These are phyloP conservation scores for Cantharis lateralis DNA, from an alignment of 2,888 invertebrate genomes.

Conservation along the genomic window DNA sequence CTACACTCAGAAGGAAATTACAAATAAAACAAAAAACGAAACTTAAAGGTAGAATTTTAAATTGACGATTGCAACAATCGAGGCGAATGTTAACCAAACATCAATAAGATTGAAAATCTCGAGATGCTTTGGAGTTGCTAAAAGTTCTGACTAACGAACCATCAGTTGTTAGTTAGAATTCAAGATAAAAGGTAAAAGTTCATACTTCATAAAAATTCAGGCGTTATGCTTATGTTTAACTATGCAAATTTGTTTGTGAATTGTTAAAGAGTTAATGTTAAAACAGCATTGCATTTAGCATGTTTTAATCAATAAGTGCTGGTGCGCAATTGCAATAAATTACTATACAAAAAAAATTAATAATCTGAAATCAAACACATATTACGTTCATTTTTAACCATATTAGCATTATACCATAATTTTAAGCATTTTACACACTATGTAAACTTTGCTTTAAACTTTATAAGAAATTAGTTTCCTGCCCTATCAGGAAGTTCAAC, in stretches of 20 bases:
- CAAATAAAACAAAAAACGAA: neutral
- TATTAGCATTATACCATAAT: neutral
- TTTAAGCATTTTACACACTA: neutral
- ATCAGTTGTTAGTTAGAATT: constrained; percentile 6
- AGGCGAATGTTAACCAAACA: constrained; percentile 6
- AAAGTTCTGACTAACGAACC: constrained; percentile 13
- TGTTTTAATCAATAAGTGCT: neutral
- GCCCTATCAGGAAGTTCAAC: constrained; percentile 2
- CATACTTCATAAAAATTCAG: constrained; percentile 11
- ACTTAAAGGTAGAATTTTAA: constrained; percentile 4
- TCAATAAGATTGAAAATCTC: constrained; percentile 11
- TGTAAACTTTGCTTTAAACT: neutral
- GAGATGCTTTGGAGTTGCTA: constrained; percentile 1
- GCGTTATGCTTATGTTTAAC: neutral
- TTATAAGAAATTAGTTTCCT: constrained; percentile 8
- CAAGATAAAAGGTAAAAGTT: neutral
- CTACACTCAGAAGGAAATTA: neutral
- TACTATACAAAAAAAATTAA: neutral
- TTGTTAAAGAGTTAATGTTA: neutral
- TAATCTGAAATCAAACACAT: neutral
- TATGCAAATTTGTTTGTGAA: neutral
- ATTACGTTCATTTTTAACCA: neutral
- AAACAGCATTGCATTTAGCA: neutral
- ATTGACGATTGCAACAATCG: constrained; percentile 7
- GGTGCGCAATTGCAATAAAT: neutral